A percentile compares a stretch with the other conserved stretches of the same genome.
These are phyloP conservation scores for Actenoides lindsayi DNA, from an alignment of 2,113 vertebrate species.

Conservation along the genomic window DNA sequence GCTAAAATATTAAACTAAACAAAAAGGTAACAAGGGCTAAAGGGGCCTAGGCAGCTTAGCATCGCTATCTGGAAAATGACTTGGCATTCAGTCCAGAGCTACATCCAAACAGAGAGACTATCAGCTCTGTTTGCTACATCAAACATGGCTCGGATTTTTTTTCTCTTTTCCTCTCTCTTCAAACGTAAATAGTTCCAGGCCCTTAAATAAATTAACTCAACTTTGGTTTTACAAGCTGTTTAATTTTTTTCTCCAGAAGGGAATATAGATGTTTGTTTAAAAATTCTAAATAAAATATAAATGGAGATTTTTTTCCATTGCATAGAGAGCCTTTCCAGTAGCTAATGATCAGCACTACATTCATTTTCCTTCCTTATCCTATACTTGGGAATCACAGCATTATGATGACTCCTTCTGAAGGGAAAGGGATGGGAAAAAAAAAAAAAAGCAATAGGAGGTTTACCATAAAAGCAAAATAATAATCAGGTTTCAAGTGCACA, in stretches of 20 bases:
- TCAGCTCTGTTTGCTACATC: slow-evolving; percentile 53
- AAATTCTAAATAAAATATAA: slow-evolving; percentile 41
- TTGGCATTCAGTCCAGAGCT: slow-evolving; percentile 30
- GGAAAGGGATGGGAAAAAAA: not conserved
- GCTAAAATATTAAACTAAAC: slow-evolving; percentile 47
- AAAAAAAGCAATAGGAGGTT: not conserved
- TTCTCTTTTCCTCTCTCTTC: slow-evolving; percentile 14
- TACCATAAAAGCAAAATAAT: not conserved
- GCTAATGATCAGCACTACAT: not conserved
- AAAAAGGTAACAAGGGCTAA: slow-evolving; percentile 38
- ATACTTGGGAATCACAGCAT: not conserved
- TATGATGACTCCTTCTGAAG: not conserved
- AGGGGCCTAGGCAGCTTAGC: slow-evolving; percentile 16
- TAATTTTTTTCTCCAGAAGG: slow-evolving; percentile 32
- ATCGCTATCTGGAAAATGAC: slow-evolving; percentile 53
- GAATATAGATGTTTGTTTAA: slow-evolving; percentile 20
- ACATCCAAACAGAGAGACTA: slow-evolving; percentile 34
- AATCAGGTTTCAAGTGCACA: not conserved
- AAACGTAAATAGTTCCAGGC: slow-evolving; percentile 42
- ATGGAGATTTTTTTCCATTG: slow-evolving; percentile 4
- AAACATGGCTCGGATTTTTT: not conserved
- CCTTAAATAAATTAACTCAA: slow-evolving; percentile 40
- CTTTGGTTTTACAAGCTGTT: slow-evolving; percentile 11
- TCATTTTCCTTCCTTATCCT: not conserved
- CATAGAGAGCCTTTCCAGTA: not conserved